Evolutionary conservation across 2,113 vertebrate species (phyloP), one percentile per base, ranked within the genome.

Genomic region (Antennarius striatus): DNA sequence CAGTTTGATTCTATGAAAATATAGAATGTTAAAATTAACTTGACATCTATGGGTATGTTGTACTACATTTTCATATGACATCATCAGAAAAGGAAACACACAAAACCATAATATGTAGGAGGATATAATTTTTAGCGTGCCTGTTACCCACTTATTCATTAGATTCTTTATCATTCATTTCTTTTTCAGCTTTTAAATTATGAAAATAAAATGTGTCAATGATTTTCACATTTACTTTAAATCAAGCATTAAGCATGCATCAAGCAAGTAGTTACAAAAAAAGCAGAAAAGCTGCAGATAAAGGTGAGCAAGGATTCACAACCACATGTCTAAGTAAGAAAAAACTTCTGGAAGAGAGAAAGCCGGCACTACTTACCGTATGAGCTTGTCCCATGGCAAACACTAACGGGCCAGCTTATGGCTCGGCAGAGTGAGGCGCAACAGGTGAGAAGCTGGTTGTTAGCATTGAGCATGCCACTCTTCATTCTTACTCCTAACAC

Each of bases 381-480:
- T 82, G 81, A 87, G 89, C 73, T 86, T 42, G 85, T 94, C 92
- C 92, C 63, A 81, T 90, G 92, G 90, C 88, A 91, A 82, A 96
- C 83, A 93, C 72, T 94, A 81, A 95, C 7, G 68, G 93, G 86
- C 76, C 85, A 79, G 72, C 68, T 72, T 94, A 92, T 89, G 94
- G 91, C 91, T 95, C 92, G 94, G 94, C 93, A 93, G 93, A 91
- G 89, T 91, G 92, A 94, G 91, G 91, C 86, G 95, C 93, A 86
- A 92, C 93, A 97, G 93, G 94, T 97, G 95, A 96, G 96, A 95
- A 92, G 91, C 95, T 93, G 95, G 92, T 76, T 91, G 96, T 97
- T 98, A 99, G 96, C 94, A 73, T 94, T 95, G 93, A 94, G 96
- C 97, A 98, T 98, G 96, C 96, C 88, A 74, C 77, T 83, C 88